These are phyloP conservation scores for Clivina fossor DNA, from an alignment of 2,888 invertebrate species.

Conservation along the genomic window DNA sequence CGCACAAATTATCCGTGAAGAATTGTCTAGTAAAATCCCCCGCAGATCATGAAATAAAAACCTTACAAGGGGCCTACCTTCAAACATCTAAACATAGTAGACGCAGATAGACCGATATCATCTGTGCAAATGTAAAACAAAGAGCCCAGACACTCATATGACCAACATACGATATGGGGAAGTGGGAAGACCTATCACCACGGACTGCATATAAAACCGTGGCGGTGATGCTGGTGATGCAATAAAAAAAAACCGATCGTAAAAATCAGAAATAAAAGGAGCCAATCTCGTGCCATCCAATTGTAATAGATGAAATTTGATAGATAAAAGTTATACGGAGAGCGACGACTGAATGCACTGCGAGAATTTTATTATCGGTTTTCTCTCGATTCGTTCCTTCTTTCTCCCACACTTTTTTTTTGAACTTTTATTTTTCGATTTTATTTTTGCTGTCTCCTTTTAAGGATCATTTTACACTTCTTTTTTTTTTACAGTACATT, in stretches of 20 bases:
- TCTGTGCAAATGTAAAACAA: too few species aligned
- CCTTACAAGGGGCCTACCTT: too few species aligned
- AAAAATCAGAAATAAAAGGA: conserved; percentile 33
- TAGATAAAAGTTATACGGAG: conserved; percentile 29
- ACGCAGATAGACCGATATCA: too few species aligned
- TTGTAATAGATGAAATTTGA: conserved; percentile 33
- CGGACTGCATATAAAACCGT: conserved; percentile 17
- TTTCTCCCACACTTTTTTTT: too few species aligned
- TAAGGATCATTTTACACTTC: too few species aligned
- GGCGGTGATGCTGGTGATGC: conserved; percentile 4
- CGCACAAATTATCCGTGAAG: too few species aligned
- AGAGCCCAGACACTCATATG: background rate
- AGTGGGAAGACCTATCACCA: background rate
- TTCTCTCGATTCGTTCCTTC: background rate
- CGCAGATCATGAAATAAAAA: too few species aligned
- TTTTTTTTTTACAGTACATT: too few species aligned
- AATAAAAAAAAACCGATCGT: conserved; percentile 30
- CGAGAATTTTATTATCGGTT: background rate
- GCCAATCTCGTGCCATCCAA: conserved; percentile 31
- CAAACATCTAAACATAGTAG: too few species aligned
- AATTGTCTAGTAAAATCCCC: too few species aligned
- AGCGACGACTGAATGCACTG: conserved; percentile 1
- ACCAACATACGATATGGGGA: background rate
- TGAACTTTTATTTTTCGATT: too few species aligned
- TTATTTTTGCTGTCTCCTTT: too few species aligned